Evolutionary conservation across 2,113 vertebrate genomes (phyloP), one percentile per base, ranked within the genome.

Genomic region (Scatophagus argus): DNA sequence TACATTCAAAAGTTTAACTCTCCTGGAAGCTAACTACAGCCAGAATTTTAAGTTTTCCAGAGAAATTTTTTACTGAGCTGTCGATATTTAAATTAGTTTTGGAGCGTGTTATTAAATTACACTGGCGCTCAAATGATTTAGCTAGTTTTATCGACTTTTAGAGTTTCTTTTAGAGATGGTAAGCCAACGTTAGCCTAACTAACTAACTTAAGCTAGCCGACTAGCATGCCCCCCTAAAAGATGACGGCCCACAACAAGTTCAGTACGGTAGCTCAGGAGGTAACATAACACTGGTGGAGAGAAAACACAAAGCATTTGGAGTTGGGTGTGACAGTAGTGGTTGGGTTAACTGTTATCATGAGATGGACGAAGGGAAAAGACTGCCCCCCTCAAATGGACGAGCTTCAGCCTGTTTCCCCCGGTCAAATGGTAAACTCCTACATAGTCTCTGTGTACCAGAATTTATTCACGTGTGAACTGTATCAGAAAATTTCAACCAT

Each of bases 331-430:
- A 47, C 12, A 32, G 6, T 16, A 44, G 38, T 9, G n/a, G 31
- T 7, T 32, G 4, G 21, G 23, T 62, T n/a, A n/a, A n/a, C n/a
- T n/a, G 67, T 32, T 52, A 73, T n/a, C 29, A 74, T 74, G 64
- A 38, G 52, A 87, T 85, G 85, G 85, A 85, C 19, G 71, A 58
- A 56, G 43, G 39, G 21, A 75, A 56, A 21, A 71, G 63, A 75
- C 38, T 19, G 11, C 13, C 47, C 2, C 10, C 14, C 6, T 60
- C 77, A 4, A 21, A 25, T 73, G 66, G 49, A 71, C 34, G 47
- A 31, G 39, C 58, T 10, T 64, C 71, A 2, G 21, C 12, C 3
- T 32, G 31, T 52, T 55, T 60, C 27, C 0, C 21, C 47, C 56
- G 70, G 52, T 62, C 67, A 19, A 3, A 75, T 6, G 88, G 88